Percentiles rank a stretch among this genome's conserved stretches.
These are phyloP conservation scores for Dendrocopos noguchii DNA, from an alignment of 2,113 vertebrate genomes.

Conservation along the genomic window DNA sequence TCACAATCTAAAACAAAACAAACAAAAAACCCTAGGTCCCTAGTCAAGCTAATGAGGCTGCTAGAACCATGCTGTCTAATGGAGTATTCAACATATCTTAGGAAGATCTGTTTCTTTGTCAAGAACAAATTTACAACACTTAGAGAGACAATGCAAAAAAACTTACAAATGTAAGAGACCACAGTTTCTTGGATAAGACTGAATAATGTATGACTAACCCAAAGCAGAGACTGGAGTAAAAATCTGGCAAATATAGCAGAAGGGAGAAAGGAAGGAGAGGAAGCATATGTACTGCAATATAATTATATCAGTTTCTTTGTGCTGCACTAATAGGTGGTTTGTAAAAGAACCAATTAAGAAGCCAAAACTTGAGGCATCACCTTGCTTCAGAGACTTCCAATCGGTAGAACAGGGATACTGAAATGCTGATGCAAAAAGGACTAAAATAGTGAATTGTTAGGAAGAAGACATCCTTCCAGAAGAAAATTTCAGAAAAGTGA, in stretches of 20 bases:
- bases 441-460: neutral
- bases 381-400: neutral
- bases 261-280: neutral
- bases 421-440: neutral
- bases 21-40: neutral
- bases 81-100: neutral
- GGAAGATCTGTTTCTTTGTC: neutral
- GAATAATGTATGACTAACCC: neutral
- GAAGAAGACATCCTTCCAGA: neutral
- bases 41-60: neutral
- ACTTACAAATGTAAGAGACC: neutral
- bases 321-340: neutral
- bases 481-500: neutral
- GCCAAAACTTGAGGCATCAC: neutral
- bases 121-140: neutral
- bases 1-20: neutral
- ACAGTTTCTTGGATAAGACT: neutral
- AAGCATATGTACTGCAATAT: neutral
- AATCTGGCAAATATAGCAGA: neutral
- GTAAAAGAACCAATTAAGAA: neutral
- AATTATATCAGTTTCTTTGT: neutral
- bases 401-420: neutral
- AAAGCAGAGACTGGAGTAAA: neutral
- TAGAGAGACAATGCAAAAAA: neutral
- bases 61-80: neutral